phyloP scores from a whole-genome alignment of 2,113 vertebrate genomes.

The Platichthys flesus region DNA sequence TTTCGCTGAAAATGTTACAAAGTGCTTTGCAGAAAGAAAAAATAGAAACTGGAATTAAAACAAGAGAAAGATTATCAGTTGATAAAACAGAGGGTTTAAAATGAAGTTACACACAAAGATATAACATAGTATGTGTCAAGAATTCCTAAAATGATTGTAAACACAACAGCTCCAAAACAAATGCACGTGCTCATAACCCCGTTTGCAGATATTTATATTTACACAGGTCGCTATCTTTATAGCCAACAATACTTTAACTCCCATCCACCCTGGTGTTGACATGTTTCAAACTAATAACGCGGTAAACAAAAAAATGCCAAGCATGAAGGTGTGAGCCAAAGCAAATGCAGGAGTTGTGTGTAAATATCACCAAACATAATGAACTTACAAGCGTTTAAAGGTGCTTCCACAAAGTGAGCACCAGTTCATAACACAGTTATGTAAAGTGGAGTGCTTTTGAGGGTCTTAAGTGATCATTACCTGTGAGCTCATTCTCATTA shows the following conservation, averaged over 20 bases:
- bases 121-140: too few species aligned
- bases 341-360: background rate
- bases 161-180: background rate
- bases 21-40: too few species aligned
- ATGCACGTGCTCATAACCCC: background rate
- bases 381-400: conserved; percentile 48
- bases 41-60: too few species aligned
- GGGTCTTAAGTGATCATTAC: conserved; percentile 71
- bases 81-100: too few species aligned
- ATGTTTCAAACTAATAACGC: background rate
- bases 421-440: conserved; percentile 41
- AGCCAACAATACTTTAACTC: background rate
- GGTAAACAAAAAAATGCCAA: conserved; percentile 13
- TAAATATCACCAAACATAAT: conserved; percentile 16
- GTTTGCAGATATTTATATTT: background rate
- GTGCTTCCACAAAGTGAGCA: conserved; percentile 64
- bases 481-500: conserved; percentile 71
- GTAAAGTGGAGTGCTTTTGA: conserved; percentile 69
- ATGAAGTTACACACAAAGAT: too few species aligned
- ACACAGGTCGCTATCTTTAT: background rate
- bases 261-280: background rate
- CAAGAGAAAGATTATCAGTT: too few species aligned
- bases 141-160: too few species aligned
- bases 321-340: conserved; percentile 1
- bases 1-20: too few species aligned